Percentiles rank a stretch among this genome's conserved stretches.
Evolutionary conservation across 2,113 vertebrate genomes (phyloP).

Genomic region (Rhinoptilus africanus): DNA sequence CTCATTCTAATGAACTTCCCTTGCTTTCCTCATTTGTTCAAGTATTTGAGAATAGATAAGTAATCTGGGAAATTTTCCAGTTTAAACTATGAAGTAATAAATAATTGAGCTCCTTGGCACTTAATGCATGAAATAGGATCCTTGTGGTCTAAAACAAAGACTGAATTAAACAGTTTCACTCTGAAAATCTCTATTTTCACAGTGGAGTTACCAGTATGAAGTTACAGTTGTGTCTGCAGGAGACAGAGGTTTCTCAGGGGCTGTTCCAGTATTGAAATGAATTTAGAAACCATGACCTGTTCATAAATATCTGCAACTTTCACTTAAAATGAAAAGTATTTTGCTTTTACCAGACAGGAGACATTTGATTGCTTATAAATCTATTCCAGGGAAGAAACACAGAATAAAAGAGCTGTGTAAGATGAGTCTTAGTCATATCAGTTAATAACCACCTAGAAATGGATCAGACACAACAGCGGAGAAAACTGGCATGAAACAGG

Average conservation of each 20-base stretch:
- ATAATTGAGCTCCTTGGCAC: background rate
- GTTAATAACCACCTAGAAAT: background rate
- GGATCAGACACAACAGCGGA: background rate
- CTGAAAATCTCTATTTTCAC: slow-evolving; percentile 2
- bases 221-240: background rate
- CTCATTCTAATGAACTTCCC: background rate
- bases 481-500: background rate
- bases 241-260: slow-evolving; percentile 13
- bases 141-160: slow-evolving; percentile 22
- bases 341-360: background rate
- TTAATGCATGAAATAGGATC: slow-evolving; percentile 6
- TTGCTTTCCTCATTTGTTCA: background rate
- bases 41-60: background rate
- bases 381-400: background rate
- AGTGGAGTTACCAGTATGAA: background rate
- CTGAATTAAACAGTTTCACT: background rate
- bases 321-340: background rate
- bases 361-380: background rate
- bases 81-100: background rate
- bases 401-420: background rate
- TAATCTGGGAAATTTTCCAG: slow-evolving; percentile 19
- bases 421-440: background rate
- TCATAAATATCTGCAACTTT: background rate
- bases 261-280: slow-evolving; percentile 7
- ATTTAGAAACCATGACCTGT: background rate